Percentiles rank a stretch among this genome's conserved stretches.
These are phyloP conservation scores for Fregetta grallaria DNA, from an alignment of 2,113 vertebrate species.

Conservation along the genomic window DNA sequence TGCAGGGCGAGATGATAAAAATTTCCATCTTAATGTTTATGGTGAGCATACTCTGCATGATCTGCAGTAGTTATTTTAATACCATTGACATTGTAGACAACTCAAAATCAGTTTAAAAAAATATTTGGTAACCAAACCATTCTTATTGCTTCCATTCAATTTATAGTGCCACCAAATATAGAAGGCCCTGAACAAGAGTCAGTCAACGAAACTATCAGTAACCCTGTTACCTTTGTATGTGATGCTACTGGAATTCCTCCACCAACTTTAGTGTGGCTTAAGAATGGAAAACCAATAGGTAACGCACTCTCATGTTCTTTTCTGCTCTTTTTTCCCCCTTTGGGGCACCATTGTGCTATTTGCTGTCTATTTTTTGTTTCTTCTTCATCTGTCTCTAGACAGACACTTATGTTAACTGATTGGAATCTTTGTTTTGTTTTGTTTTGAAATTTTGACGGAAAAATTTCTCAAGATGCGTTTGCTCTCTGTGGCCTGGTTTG, in stretches of 20 bases:
- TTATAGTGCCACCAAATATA: slow-evolving; percentile 88
- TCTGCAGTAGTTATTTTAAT: neutral
- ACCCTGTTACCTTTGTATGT: slow-evolving; percentile 87
- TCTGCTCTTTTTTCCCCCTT: neutral
- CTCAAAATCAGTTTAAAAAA: neutral
- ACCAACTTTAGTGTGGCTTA: slow-evolving; percentile 88
- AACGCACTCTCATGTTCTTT: neutral
- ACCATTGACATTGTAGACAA: neutral
- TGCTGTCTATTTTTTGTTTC: neutral
- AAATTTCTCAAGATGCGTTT: neutral
- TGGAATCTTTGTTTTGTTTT: neutral
- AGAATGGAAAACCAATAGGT: slow-evolving; percentile 88
- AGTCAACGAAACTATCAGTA: slow-evolving; percentile 83
- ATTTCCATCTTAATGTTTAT: slow-evolving; percentile 93
- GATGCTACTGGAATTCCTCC: slow-evolving; percentile 92
- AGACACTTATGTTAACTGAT: neutral
- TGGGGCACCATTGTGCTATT: neutral
- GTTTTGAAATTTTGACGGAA: neutral
- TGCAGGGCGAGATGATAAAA: slow-evolving; percentile 92
- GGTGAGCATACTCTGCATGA: slow-evolving; percentile 73
- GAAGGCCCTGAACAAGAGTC: slow-evolving; percentile 81
- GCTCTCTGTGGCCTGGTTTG: neutral
- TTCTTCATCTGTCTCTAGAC: neutral
- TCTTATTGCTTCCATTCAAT: slow-evolving; percentile 5
- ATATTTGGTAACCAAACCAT: neutral